phyloP scores from a whole-genome alignment of 2,797 vertebrate species.

The Micrastur ruficollis region DNA sequence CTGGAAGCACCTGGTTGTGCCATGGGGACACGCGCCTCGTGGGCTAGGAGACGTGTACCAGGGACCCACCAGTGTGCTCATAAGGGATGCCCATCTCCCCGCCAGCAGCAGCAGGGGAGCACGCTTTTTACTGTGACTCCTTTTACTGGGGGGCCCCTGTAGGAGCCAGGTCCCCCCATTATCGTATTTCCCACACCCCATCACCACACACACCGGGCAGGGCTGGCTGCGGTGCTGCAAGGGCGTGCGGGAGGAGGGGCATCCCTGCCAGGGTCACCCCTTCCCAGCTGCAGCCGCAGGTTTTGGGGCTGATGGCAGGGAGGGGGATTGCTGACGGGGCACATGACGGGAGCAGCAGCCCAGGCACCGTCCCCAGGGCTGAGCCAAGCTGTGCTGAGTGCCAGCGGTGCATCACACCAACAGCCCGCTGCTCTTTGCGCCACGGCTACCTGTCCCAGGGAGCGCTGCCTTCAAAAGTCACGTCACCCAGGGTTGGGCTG shows the following conservation, averaged over 20 bases:
- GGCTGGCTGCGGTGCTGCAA: neutral
- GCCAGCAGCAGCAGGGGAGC: neutral
- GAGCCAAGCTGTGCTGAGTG: neutral
- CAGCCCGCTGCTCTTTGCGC: neutral
- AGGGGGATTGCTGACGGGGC: neutral
- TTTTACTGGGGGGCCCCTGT: neutral
- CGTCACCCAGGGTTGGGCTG: neutral
- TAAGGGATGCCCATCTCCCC: neutral
- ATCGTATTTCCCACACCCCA: neutral
- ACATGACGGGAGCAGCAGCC: neutral
- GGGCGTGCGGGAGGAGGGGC: accelerated
- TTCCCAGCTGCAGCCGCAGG: neutral
- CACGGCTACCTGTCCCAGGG: neutral
- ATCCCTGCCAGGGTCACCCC: neutral
- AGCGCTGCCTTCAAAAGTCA: neutral
- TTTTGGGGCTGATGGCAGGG: neutral
- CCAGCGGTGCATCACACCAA: neutral
- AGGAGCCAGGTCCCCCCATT: neutral
- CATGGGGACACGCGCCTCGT: accelerated
- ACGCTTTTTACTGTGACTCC: neutral
- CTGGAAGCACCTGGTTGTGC: neutral
- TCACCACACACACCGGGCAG: neutral
- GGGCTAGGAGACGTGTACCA: accelerated
- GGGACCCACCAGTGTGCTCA: accelerated
- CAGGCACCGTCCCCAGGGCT: neutral